phyloP scores from a whole-genome alignment of 1,140 invertebrate species.

The Drosophila simulans region DNA sequence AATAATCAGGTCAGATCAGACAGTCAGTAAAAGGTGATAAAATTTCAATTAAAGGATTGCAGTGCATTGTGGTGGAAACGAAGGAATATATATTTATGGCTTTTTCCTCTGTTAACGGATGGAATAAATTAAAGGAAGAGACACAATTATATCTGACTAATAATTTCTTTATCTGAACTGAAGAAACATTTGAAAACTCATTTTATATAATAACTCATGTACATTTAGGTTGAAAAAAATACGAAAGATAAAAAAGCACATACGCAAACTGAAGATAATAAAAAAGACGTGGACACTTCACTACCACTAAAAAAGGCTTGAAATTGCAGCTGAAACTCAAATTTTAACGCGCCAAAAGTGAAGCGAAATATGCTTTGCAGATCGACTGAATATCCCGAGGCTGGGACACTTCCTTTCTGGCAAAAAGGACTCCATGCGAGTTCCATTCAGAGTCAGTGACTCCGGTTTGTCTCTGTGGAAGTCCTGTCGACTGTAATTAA shows the following conservation, averaged over 20 bases:
- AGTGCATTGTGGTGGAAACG: constrained; percentile 25
- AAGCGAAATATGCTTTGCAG: constrained; percentile 12
- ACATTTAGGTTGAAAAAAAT: background rate
- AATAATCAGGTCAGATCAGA: constrained; percentile 33
- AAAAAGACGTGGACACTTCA: background rate
- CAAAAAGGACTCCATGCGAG: constrained; percentile 31
- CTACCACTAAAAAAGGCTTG: background rate
- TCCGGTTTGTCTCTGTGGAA: constrained; percentile 44
- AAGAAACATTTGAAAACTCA: too few relatives aligned
- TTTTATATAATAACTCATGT: too few relatives aligned
- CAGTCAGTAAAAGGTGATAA: constrained; percentile 30
- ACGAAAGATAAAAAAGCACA: background rate
- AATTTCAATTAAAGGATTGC: constrained; percentile 38
- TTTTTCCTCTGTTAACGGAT: background rate
- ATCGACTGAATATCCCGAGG: constrained; percentile 49
- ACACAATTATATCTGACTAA: background rate
- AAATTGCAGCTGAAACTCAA: constrained; percentile 26
- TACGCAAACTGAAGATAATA: background rate
- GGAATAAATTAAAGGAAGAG: constrained; percentile 11
- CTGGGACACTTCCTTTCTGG: constrained; percentile 55
- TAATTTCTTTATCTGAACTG: too few relatives aligned
- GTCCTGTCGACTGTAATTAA: constrained; percentile 78
- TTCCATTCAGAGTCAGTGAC: constrained; percentile 50
- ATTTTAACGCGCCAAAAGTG: constrained; percentile 45
- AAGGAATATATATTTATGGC: constrained; percentile 18